Evolutionary conservation across 1,140 invertebrate genomes (phyloP), one percentile per base, ranked within the genome.

Genomic region (Danaus melanippus): DNA sequence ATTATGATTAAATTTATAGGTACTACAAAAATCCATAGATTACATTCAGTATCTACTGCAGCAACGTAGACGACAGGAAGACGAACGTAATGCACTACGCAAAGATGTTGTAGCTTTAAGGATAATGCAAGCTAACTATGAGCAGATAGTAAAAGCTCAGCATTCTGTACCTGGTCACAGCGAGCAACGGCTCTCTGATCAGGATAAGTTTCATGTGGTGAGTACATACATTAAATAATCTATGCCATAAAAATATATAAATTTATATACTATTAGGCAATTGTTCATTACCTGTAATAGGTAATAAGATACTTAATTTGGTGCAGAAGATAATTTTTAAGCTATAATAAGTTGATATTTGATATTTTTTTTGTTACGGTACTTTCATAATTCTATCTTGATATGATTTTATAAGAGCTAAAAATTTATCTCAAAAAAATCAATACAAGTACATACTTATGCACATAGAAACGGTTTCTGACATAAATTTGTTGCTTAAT

Each of bases 131-230:
- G 92, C 93, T 0, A 98, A 98, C 80, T 98, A 98, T 81, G 96
- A 98, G 76, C 94, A 97, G 74, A 97, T 99, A 77, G 95, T 98
- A 6, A 96, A 97, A 87, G 96, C 96, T 15, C 96, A 98, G 79
- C 96, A 98, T 76, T 94, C 93, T n/a, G 94, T 96, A 66, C 95
- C 96, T 1, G 93, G 94, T 0, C 94, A 94, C 9, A 92, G 94
- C 50, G 93, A 96, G 76, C 93, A 93, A 68, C 90, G 95, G 64
- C 90, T 99, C 32, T 95, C 96, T 0, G 97, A 98, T 87, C 95
- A 98, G 86, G 92, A 95, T 42, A 99, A 98, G 87, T 98, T 98
- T 88, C 93, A 96, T 92, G 94, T 99, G 87, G 96, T 97, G 89
- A 90, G 90, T 86, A 55, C 45, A 48, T 15, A 32, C 41, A 40